A percentile compares a stretch with the other conserved stretches of the same genome.
These are phyloP conservation scores for Camelus bactrianus DNA, from an alignment of 2,113 vertebrate species.

Conservation along the genomic window DNA sequence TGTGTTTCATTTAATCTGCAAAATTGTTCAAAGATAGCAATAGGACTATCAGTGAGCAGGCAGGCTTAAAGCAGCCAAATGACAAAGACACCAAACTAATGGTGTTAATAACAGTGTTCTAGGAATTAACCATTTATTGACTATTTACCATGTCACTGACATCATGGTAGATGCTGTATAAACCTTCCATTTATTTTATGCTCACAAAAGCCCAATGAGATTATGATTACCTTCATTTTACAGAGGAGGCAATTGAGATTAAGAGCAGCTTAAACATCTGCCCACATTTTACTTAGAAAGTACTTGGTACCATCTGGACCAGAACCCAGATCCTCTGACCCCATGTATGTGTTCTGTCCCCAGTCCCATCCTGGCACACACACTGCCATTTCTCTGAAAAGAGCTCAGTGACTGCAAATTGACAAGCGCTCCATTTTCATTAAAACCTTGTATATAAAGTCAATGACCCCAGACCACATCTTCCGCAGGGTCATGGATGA, in stretches of 20 bases:
- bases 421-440: not conserved
- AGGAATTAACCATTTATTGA: not conserved
- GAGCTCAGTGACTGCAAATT: not conserved
- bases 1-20: not conserved
- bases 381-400: not conserved
- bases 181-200: not conserved
- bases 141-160: not conserved
- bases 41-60: not conserved
- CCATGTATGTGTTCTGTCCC: not conserved
- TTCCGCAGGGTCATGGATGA: slow-evolving; percentile 45
- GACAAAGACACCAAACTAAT: not conserved
- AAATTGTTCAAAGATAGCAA: not conserved
- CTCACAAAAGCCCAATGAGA: not conserved
- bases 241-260: not conserved
- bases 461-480: not conserved
- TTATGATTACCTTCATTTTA: not conserved
- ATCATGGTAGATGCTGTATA: not conserved
- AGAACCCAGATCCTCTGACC: not conserved
- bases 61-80: not conserved
- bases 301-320: not conserved
- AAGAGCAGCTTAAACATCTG: not conserved
- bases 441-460: slow-evolving; percentile 18
- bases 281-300: not conserved
- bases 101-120: not conserved
- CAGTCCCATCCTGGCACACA: not conserved